Conservation (phyloP, 1,140 invertebrate species). For the Teleopsis dalmanni region DNA sequence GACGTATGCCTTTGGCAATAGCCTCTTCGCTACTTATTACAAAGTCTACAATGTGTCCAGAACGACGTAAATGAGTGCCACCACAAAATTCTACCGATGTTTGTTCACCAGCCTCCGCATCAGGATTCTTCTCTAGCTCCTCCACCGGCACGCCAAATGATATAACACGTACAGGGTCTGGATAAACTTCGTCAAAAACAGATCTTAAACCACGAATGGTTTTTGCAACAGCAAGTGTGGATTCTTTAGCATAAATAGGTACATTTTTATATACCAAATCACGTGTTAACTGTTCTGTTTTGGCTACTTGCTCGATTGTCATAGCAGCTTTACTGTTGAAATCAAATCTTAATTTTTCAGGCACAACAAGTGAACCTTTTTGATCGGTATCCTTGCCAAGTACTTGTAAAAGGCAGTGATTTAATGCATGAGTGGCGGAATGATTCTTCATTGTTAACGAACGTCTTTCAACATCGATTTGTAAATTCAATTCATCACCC, state of each 20-base stretch:
- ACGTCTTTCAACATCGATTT: slow-evolving; percentile 77
- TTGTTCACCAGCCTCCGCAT: slow-evolving; percentile 61
- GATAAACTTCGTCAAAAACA: slow-evolving; percentile 98
- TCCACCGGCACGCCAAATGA: slow-evolving; percentile 91
- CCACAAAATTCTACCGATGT: slow-evolving; percentile 99
- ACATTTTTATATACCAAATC: slow-evolving; percentile 73
- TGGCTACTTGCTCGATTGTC: slow-evolving; percentile 77
- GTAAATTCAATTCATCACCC: slow-evolving; percentile 77
- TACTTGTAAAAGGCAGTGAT: slow-evolving; percentile 86
- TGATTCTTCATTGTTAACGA: slow-evolving; percentile 97
- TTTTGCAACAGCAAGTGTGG: slow-evolving; percentile 75
- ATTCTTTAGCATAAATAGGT: slow-evolving; percentile 83
- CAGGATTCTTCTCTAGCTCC: slow-evolving; percentile 78
- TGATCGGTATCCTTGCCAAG: slow-evolving; percentile 90
- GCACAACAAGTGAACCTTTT: slow-evolving; percentile 95
- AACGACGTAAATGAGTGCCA: slow-evolving; percentile 88
- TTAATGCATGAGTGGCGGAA: slow-evolving; percentile 95
- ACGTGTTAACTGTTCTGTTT: slow-evolving; percentile 72
- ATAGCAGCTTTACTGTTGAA: slow-evolving; percentile 93
- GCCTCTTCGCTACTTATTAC: slow-evolving; percentile 96
- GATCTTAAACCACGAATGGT: slow-evolving; percentile 90
- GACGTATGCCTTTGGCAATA: slow-evolving; percentile 95
- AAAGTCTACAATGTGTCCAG: slow-evolving; percentile 89
- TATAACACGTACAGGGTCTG: slow-evolving; percentile 95
- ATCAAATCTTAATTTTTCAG: slow-evolving; percentile 93